Conservation (phyloP, 2,797 vertebrate species). For the Characodon lateralis region DNA sequence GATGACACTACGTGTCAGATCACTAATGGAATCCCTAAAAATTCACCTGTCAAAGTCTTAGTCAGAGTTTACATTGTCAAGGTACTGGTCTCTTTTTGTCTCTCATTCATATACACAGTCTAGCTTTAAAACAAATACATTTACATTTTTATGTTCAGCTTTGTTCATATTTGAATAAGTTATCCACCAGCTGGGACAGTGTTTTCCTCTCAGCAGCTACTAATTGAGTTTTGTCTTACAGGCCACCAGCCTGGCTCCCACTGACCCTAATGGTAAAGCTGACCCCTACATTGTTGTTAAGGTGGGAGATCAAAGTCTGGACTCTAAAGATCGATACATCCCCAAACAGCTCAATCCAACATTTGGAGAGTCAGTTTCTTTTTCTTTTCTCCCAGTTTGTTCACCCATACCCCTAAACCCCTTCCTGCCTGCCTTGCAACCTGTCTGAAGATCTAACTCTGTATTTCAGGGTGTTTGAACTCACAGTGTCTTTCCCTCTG, state of each 20-base stretch:
- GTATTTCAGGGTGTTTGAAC: conserved; percentile 87
- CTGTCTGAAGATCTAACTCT: conserved; percentile 10
- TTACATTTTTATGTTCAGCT: neutral
- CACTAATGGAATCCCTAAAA: conserved; percentile 87
- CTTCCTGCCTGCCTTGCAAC: neutral
- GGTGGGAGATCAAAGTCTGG: conserved; percentile 79
- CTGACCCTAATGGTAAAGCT: conserved; percentile 91
- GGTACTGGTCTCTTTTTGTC: conserved; percentile 69
- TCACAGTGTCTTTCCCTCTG: conserved; percentile 89
- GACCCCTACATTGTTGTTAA: conserved; percentile 91
- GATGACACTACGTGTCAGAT: conserved; percentile 77
- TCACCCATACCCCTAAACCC: neutral
- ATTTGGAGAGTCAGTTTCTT: conserved; percentile 90
- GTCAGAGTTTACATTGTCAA: conserved; percentile 90
- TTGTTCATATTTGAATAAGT: neutral
- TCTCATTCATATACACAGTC: neutral
- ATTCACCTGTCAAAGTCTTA: conserved; percentile 89
- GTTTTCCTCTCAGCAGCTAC: neutral
- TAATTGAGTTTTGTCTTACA: conserved; percentile 51
- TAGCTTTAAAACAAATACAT: neutral
- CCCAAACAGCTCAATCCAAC: conserved; percentile 94
- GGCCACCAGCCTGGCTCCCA: conserved; percentile 90
- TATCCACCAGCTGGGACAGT: neutral
- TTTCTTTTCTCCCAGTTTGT: conserved; percentile 9
- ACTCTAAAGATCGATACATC: conserved; percentile 90